Conservation (phyloP, 2,797 vertebrate genomes). For the Hozukius guyotensis region DNA sequence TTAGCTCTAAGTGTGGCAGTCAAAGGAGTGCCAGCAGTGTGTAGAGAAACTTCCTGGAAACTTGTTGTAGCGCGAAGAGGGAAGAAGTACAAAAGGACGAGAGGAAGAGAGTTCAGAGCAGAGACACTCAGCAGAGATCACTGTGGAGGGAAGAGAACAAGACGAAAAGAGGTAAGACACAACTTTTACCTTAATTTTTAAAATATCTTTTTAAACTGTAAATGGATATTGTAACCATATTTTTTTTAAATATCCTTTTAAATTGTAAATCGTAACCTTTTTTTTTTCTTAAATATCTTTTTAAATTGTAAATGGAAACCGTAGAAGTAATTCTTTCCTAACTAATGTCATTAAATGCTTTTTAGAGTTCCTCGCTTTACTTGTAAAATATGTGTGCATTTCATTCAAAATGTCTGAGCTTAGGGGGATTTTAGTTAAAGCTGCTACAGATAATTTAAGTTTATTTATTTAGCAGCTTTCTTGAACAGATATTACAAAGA, state of each 20-base stretch:
- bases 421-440: too few relatives aligned
- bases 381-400: too few relatives aligned
- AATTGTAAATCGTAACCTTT: too few relatives aligned
- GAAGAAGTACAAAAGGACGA: constrained; percentile 7
- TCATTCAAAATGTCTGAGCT: too few relatives aligned
- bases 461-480: not conserved
- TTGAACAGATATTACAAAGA: not conserved
- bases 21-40: not conserved
- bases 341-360: too few relatives aligned
- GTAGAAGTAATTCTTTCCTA: not conserved
- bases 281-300: not conserved
- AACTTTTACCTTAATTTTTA: not conserved
- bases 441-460: not conserved
- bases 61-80: not conserved
- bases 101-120: not conserved
- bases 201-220: not conserved
- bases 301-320: not conserved
- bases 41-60: constrained; percentile 27
- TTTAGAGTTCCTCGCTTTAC: too few relatives aligned
- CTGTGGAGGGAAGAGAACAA: not conserved
- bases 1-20: not conserved
- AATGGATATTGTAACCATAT: too few relatives aligned
- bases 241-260: too few relatives aligned
- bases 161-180: constrained; percentile 6
- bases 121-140: not conserved